Conservation (phyloP, 2,797 vertebrate species). For the Bradypodion pumilum region DNA sequence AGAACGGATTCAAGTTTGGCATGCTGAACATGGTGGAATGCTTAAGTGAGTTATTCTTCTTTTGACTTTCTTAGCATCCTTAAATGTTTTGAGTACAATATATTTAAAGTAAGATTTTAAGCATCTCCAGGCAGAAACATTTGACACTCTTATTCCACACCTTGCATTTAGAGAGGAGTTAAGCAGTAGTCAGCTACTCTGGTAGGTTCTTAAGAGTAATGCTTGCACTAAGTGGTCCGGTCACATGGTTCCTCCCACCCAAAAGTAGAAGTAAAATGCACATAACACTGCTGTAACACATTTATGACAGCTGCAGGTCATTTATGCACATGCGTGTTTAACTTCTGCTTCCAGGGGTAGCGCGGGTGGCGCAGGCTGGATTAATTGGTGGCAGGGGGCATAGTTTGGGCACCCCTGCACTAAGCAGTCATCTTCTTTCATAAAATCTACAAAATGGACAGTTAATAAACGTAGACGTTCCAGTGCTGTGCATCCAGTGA, state of each 20-base stretch:
- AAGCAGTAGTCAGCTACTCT: neutral
- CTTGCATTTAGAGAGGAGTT: neutral
- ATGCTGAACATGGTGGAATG: conserved; percentile 92
- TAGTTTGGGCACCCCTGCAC: no score
- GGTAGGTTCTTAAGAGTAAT: neutral
- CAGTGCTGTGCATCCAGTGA: neutral
- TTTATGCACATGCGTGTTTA: no score
- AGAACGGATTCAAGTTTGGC: conserved; percentile 97
- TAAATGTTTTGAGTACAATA: neutral
- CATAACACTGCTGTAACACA: no score
- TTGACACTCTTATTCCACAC: neutral
- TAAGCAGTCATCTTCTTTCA: neutral
- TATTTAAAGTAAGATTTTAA: neutral
- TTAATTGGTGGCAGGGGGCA: no score
- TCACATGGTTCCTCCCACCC: no score
- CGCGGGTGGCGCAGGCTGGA: no score
- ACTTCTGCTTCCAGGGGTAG: no score
- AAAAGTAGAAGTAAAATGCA: no score
- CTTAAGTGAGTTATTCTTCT: conserved; percentile 83
- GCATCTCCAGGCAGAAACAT: neutral
- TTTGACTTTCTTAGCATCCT: neutral
- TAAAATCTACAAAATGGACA: neutral
- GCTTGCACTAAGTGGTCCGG: no score
- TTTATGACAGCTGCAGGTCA: no score
- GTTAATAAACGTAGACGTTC: neutral